A percentile compares a stretch with the other conserved stretches of the same genome.
Evolutionary conservation across 2,113 vertebrate species (phyloP).

Genomic region (Alligator sinensis): DNA sequence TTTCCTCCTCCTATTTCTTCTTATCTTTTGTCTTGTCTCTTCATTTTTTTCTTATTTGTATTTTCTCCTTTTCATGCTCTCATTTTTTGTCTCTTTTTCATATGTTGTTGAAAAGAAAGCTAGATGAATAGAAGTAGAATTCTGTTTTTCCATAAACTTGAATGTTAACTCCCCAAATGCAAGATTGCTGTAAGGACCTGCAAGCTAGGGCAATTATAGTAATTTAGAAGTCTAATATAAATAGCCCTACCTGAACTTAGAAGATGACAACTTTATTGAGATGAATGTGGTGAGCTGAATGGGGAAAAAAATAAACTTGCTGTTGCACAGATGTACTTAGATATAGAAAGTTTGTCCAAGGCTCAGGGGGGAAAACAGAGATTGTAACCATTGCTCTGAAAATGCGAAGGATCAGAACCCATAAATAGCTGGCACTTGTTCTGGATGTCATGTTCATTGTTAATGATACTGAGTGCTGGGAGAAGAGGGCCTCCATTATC

Average conservation of each 20-base stretch:
- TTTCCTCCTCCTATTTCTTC: neutral
- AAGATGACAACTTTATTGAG: neutral
- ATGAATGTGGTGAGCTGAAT: neutral
- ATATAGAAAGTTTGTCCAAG: neutral
- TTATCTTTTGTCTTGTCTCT: neutral
- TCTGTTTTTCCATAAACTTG: no score
- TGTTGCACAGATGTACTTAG: neutral
- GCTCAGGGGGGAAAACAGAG: neutral
- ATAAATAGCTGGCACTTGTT: neutral
- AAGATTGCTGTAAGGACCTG: neutral
- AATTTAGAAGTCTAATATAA: neutral
- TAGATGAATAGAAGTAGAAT: no score
- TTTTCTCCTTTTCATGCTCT: neutral
- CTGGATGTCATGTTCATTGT: neutral
- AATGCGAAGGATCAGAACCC: neutral
- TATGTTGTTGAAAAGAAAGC: neutral
- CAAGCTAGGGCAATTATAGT: neutral
- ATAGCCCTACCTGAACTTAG: neutral
- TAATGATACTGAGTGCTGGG: neutral
- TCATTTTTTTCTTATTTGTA: neutral
- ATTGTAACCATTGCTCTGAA: neutral
- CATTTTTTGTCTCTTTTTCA: neutral
- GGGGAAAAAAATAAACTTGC: neutral
- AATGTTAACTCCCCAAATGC: no score
- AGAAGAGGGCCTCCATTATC: neutral